Conservation (phyloP, 1,140 invertebrate genomes). For the Cecropterus lyciades region DNA sequence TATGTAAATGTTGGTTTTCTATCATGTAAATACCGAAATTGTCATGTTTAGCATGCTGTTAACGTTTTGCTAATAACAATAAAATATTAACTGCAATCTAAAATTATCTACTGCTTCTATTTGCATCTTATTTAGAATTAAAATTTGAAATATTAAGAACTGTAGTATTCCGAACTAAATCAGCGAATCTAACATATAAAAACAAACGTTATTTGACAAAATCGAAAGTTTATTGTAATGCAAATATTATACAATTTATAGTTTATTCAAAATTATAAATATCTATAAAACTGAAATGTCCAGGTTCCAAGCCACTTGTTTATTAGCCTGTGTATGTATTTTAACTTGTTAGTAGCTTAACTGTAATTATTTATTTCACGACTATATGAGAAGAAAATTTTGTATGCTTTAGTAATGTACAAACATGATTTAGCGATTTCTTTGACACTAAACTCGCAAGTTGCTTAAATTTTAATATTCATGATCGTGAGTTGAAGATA, state of each 20-base stretch:
- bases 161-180: no score
- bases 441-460: constrained; percentile 27
- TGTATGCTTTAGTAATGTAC: constrained; percentile 26
- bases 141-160: no score
- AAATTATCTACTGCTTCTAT: constrained; percentile 35
- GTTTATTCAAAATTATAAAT: no score
- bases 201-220: no score
- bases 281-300: no score
- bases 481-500: constrained; percentile 28
- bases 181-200: no score
- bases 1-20: constrained; percentile 71
- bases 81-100: constrained; percentile 53
- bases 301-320: neutral
- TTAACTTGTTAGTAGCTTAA: constrained; percentile 12
- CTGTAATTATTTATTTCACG: constrained; percentile 33
- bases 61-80: constrained; percentile 59
- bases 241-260: no score
- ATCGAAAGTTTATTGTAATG: no score
- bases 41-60: constrained; percentile 75
- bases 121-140: no score
- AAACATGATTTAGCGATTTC: constrained; percentile 43
- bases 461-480: constrained; percentile 37
- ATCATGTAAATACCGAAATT: constrained; percentile 67
- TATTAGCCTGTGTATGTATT: constrained; percentile 5
- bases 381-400: constrained; percentile 27